Base-by-base conservation (phyloP, 2,113 vertebrate genomes). In the Himantopus leucocephalus region DNA sequence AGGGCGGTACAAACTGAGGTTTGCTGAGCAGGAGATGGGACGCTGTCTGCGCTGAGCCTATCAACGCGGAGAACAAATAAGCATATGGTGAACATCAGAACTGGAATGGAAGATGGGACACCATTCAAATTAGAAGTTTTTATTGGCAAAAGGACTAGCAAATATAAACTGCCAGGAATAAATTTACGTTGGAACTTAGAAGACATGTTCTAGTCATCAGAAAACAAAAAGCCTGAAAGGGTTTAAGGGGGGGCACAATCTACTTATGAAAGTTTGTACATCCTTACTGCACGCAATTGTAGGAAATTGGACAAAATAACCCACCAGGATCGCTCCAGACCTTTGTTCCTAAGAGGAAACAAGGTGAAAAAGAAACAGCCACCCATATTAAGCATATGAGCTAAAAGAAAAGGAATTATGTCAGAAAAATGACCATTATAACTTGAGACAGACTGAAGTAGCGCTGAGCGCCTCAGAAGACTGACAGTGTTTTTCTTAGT, bases 141-240 rank as follows among this genome's bases (percentile, higher is more conserved):
- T 70, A 8, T 84, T 96, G 96, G 96, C 95, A 89, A 12, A 80
- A 62, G 64, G 45, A 27, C 34, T 41, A 60, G 84, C 84, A 87
- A 66, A 67, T n/a, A 11, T 5, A 62, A 91, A 84, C 10, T 77
- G 95, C 95, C 96, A 96, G 95, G 94, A 94, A 96, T 73, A 92
- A 76, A 94, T 70, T 41, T 74, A 63, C 4, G 0, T 17, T 95
- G 95, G 95, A 96, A 7, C 55, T 76, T 7, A 2, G 18, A 73
- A 88, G 92, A 91, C 59, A 22, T 7, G 72, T 27, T 94, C 80
- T 20, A 64, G 75, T 80, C 96, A 92, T 84, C 45, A 80, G 72
- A 81, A 91, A 87, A 86, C 73, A 83, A 80, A 85, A 45, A 91
- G 89, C 53, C 81, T 29, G 80, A 41, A 92, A 71, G 89, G 81